Base-by-base conservation (phyloP, 2,113 vertebrate species). In the Elephantulus edwardii region DNA sequence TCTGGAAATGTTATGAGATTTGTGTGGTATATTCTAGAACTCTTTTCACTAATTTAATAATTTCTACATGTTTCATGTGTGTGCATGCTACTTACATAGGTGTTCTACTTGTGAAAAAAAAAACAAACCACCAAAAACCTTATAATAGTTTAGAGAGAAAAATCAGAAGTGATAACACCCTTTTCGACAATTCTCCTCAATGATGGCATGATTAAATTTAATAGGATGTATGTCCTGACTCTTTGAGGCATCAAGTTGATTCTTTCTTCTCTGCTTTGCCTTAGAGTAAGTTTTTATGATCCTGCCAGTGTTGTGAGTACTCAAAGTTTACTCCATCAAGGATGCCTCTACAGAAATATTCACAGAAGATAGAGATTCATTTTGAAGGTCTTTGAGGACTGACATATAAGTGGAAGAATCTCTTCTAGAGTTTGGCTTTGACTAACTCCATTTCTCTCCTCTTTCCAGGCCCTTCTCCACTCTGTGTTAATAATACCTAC, bases 321-420 rank as follows among this genome's bases (percentile, higher is more conserved):
- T 93, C 71, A 84, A 60, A 42, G 20, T 62, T 87, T 71, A 52
- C 48, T 46, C 66, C 35, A 33, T 83, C 9, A 9, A 22, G 24
- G 22, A 52, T 87, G 42, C 74, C 86, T 70, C 76, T 14, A 92
- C 46, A n/a, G 91, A 86, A 33, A 84, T 71, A 93, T 40, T 83
- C 54, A 87, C 77, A 84, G 52, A 81, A 5, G 38, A 40, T 48
- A 48, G 28, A 90, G 38, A 48, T 38, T 91, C n/a, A 64, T 30
- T 91, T 58, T 83, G 13, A 30, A 88, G 46, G 58, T 19, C 38
- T 86, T 85, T 44, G 20, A 46, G 33, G 60, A 74, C 81, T 44
- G 42, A 10, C 22, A 86, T 12, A 92, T n/a, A 16, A 89, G 19
- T 20, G 75, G 5, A 87, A 94, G 30, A 80, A 70, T 79, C 6